Evolutionary conservation across 2,888 invertebrate species (phyloP).

Genomic region (Sturmia bella): DNA sequence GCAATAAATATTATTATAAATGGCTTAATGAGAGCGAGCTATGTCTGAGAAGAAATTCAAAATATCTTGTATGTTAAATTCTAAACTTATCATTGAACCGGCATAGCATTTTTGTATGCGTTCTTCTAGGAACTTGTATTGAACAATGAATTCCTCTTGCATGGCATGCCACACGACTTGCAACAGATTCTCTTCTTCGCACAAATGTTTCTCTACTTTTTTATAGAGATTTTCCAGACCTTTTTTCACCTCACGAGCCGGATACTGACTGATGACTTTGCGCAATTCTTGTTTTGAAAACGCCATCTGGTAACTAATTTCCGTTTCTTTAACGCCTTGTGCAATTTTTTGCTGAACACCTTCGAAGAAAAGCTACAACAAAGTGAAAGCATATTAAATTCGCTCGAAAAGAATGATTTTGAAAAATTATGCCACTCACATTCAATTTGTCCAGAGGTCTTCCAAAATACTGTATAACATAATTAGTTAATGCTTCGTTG

Average conservation of each 20-base stretch:
- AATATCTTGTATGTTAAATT: slow-evolving; percentile 97
- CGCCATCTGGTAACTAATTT: slow-evolving; percentile 98
- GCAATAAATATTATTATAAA: neutral
- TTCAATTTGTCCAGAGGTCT: slow-evolving; percentile 95
- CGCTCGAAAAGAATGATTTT: neutral
- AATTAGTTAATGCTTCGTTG: slow-evolving; percentile 92
- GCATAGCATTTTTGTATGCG: slow-evolving; percentile 98
- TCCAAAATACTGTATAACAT: slow-evolving; percentile 97
- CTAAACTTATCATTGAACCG: slow-evolving; percentile 95
- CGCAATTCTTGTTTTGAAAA: slow-evolving; percentile 98
- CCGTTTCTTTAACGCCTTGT: slow-evolving; percentile 96
- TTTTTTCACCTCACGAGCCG: slow-evolving; percentile 94
- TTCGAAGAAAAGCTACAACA: slow-evolving; percentile 93
- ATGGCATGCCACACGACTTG: slow-evolving; percentile 99
- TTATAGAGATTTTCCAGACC: slow-evolving; percentile 95
- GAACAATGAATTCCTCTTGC: slow-evolving; percentile 99
- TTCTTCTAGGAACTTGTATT: slow-evolving; percentile 95
- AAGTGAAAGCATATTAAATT: neutral
- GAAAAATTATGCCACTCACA: slow-evolving; percentile 83
- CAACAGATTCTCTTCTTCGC: slow-evolving; percentile 95
- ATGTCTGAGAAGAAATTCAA: slow-evolving; percentile 99
- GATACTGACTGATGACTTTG: slow-evolving; percentile 96
- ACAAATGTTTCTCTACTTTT: slow-evolving; percentile 98
- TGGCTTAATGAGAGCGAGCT: slow-evolving; percentile 92
- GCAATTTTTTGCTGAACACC: slow-evolving; percentile 96